phyloP scores from a whole-genome alignment of 2,797 vertebrate species.

The Oreonectes daqikongensis region DNA sequence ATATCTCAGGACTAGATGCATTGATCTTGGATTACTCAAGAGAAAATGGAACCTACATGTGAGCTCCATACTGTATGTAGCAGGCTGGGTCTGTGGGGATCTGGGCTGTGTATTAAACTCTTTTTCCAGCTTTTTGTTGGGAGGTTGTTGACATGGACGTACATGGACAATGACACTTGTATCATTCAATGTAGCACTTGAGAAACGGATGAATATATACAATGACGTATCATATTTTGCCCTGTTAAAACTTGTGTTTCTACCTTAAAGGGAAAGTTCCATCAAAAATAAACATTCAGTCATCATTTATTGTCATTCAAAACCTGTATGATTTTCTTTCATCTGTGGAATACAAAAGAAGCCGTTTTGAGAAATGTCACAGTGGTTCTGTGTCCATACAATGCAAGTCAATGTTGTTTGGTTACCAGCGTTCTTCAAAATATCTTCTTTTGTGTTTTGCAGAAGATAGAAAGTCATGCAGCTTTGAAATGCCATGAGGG shows the following conservation, averaged over 20 bases:
- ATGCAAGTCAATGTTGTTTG: no score
- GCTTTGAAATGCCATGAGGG: no score
- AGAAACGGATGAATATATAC: constrained; percentile 43
- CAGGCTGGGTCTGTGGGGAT: constrained; percentile 78
- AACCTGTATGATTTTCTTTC: no score
- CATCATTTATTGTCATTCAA: no score
- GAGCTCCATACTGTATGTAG: constrained; percentile 56
- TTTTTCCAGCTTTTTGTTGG: constrained; percentile 22
- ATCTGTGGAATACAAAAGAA: no score
- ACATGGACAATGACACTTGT: constrained; percentile 49
- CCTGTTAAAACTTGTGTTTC: background rate
- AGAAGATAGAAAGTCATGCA: no score
- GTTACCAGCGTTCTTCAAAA: no score
- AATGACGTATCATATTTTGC: constrained; percentile 25
- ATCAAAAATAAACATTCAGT: no score
- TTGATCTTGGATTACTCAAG: constrained; percentile 57
- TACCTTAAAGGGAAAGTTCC: background rate
- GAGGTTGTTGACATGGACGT: constrained; percentile 26
- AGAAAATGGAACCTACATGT: constrained; percentile 56
- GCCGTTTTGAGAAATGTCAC: no score
- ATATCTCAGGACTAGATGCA: constrained; percentile 52
- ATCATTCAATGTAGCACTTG: constrained; percentile 72
- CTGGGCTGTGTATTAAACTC: constrained; percentile 45
- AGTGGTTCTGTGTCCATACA: no score
- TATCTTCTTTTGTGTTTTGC: no score